Conservation (phyloP, 2,113 vertebrate species). For the Prinia subflava region DNA sequence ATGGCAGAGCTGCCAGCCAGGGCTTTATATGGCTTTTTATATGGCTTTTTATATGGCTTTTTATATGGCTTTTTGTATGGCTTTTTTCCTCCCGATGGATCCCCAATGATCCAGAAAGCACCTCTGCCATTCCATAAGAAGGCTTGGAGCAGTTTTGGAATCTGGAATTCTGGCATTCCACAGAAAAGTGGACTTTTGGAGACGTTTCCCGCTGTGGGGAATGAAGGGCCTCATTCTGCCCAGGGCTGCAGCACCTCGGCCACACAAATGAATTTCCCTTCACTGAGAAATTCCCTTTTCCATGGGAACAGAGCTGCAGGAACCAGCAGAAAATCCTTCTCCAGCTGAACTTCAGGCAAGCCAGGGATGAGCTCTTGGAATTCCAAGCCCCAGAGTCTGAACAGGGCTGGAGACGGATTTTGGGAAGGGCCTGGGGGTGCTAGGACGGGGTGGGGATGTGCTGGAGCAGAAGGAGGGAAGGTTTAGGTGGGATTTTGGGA, state of each 20-base stretch:
- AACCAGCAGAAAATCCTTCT: background rate
- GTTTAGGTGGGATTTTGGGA: background rate
- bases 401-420: background rate
- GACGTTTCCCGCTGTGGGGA: background rate
- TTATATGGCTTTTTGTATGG: too few species aligned
- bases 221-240: fast-evolving
- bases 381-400: background rate
- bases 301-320: background rate
- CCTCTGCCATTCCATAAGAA: background rate
- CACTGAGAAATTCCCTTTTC: background rate
- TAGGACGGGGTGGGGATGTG: too few species aligned
- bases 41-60: too few species aligned
- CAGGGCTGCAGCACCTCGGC: background rate
- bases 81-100: background rate
- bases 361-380: background rate
- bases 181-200: background rate
- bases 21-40: too few species aligned
- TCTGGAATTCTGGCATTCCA: background rate
- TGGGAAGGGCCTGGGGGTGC: background rate
- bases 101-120: fast-evolving
- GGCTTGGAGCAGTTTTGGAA: background rate
- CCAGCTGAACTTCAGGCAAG: background rate
- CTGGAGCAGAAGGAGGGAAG: background rate
- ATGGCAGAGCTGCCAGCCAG: fast-evolving
- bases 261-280: background rate